These are phyloP conservation scores for Pentalonia nigronervosa DNA, from an alignment of 1,140 invertebrate genomes.

Conservation along the genomic window DNA sequence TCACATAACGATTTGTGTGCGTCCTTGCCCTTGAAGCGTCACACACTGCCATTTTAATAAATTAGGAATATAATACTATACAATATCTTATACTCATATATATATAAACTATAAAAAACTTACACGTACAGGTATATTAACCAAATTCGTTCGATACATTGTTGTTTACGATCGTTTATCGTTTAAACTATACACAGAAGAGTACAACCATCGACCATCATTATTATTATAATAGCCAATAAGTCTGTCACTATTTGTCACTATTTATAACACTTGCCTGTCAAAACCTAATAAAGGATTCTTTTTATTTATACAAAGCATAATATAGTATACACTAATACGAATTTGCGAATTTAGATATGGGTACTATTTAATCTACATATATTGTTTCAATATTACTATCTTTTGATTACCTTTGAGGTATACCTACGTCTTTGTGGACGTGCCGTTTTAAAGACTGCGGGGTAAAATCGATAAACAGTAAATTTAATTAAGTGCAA, in stretches of 20 bases:
- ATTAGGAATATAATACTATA: not conserved
- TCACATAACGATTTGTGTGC: not conserved
- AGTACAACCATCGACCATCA: not conserved
- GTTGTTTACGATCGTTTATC: not conserved
- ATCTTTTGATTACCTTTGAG: not conserved
- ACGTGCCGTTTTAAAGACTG: not conserved
- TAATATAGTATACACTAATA: not conserved
- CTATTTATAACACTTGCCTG: not conserved
- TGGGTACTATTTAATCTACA: not conserved
- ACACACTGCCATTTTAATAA: not conserved
- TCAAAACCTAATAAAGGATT: not conserved
- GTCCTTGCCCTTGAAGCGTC: not conserved
- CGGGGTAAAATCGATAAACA: not conserved
- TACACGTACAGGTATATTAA: not conserved
- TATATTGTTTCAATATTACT: not conserved
- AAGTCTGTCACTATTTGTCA: not conserved
- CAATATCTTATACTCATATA: not conserved
- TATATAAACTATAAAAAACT: not conserved
- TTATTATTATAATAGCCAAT: not conserved
- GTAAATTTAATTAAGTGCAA: not conserved
- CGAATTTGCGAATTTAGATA: not conserved
- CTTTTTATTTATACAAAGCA: not conserved
- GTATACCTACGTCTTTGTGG: not conserved
- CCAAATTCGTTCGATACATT: not conserved
- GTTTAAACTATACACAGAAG: not conserved